Evolutionary conservation across 2,113 vertebrate species (phyloP), one percentile per base, ranked within the genome.

Genomic region (Peromyscus californicus): DNA sequence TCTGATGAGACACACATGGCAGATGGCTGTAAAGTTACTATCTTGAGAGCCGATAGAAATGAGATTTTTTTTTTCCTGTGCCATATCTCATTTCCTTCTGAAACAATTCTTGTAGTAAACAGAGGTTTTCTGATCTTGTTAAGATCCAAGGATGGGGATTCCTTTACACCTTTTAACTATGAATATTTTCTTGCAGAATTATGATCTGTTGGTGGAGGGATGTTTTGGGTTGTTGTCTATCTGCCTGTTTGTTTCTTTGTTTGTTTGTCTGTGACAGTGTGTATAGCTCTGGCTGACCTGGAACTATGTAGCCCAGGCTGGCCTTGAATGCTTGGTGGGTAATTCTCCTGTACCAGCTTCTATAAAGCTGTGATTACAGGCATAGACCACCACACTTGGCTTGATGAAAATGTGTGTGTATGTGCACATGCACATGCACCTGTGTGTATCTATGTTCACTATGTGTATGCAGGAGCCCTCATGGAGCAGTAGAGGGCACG

Each of bases 81-180:
- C 97, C 97, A 97, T 91, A 95, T 97, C 96, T 96, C 72, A 93
- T 82, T 97, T 96, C 90, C 91, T 97, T 95, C 95, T 94, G 94
- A 96, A 98, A 96, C 89, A 95, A 97, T 97, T 95, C 95, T 94
- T 88, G 39, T 97, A 98, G 96, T 98, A 98, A 98, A 98, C 94
- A 96, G 97, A 91, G 94, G 97, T 97, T 97, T 97, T 98, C 91
- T 97, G 97, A 95, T 98, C 94, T 94, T 95, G 87, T 96, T 95
- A 95, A 88, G 87, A 96, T 82, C 86, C 15, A 48, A 93, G 51
- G 69, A 94, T 93, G 87, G 79, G 85, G 93, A 93, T 88, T 96
- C 94, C 94, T 97, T 93, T 92, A 72, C 11, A 57, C 39, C 48
- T 94, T 76, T 85, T 57, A 94, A 82, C 59, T 72, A 70, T 85